Evolutionary conservation across 2,797 vertebrate species (phyloP).

Genomic region (Danio aesculapii): DNA sequence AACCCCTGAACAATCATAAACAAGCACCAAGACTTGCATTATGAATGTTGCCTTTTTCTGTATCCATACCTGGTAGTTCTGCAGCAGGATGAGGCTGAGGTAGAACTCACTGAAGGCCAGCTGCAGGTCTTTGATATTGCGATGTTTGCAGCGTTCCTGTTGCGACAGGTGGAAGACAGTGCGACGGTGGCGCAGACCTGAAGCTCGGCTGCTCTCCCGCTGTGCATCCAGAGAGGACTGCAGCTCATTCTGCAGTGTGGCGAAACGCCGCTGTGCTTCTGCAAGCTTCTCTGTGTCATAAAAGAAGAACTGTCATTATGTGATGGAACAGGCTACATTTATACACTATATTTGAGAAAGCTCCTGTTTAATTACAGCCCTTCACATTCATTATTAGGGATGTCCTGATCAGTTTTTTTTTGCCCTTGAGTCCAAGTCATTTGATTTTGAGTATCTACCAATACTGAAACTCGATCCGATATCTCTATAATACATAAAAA

Average conservation of each 20-base stretch:
- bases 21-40: background rate
- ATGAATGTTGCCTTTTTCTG: background rate
- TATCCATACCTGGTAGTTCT: conserved; percentile 88
- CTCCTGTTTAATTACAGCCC: too few species aligned
- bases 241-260: conserved; percentile 95
- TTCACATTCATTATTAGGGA: too few species aligned
- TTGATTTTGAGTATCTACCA: too few species aligned
- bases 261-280: conserved; percentile 94
- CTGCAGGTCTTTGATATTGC: conserved; percentile 97
- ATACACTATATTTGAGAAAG: too few species aligned
- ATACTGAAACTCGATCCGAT: too few species aligned
- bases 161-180: conserved; percentile 96
- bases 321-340: background rate
- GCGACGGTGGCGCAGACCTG: conserved; percentile 86
- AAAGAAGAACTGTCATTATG: background rate
- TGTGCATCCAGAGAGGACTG: conserved; percentile 96
- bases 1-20: too few species aligned
- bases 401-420: too few species aligned
- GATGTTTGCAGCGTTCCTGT: conserved; percentile 93
- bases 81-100: conserved; percentile 98
- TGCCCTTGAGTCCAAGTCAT: too few species aligned
- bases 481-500: too few species aligned
- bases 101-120: conserved; percentile 99
- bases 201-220: conserved; percentile 86
- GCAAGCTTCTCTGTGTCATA: conserved; percentile 89